Evolutionary conservation across 2,797 vertebrate genomes (phyloP).

Genomic region (Zalophus californianus): DNA sequence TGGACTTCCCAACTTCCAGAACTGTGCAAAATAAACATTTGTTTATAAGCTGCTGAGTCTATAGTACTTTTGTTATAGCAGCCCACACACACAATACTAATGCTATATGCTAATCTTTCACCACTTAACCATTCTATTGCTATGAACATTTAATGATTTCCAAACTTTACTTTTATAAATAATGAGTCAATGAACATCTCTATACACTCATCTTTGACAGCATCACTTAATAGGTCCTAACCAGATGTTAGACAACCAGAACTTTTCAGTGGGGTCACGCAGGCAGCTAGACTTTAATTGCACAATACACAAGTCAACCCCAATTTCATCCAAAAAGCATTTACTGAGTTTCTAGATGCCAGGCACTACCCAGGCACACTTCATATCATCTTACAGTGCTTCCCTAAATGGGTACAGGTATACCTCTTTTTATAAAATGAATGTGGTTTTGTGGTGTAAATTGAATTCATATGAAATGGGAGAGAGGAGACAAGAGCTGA

Average conservation of each 20-base stretch:
- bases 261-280: background rate
- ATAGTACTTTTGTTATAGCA: background rate
- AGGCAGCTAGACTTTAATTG: background rate
- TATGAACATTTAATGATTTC: background rate
- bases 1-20: background rate
- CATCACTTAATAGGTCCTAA: background rate
- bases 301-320: background rate
- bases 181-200: background rate
- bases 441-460: background rate
- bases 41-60: background rate
- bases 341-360: background rate
- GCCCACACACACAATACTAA: background rate
- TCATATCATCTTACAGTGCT: background rate
- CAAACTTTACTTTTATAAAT: conserved; percentile 31
- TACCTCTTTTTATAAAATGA: background rate
- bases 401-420: background rate
- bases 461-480: conserved; percentile 12
- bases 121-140: conserved; percentile 6
- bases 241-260: background rate
- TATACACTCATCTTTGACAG: background rate
- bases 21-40: background rate
- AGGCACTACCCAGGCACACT: background rate
- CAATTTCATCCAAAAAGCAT: conserved; percentile 4
- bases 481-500: background rate
- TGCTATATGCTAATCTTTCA: background rate